Evolutionary conservation across 2,888 invertebrate genomes (phyloP), one percentile per base, ranked within the genome.

Genomic region (Lordiphosa fenestrarum): DNA sequence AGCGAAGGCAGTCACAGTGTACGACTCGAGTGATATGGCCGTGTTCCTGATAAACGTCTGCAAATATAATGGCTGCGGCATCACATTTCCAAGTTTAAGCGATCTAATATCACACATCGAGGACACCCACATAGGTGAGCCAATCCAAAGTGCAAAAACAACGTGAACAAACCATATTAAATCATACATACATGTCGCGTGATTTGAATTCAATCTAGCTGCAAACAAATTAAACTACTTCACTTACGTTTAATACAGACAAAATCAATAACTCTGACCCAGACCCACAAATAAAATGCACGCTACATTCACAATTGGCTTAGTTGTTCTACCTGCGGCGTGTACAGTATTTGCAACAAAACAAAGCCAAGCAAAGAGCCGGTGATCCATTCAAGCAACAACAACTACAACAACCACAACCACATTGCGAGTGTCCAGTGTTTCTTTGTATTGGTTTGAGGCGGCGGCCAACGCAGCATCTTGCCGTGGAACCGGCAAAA

Each of bases 41-140:
- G 95, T 95, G 92, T 95, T 96, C 92, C 93, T 95, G 92, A 91
- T 94, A 91, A 96, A 96, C 92, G 93, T 94, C 91, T 96, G 96
- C 92, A 95, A 95, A 92, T 96, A 94, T 91, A 93, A 94, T 91
- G 94, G 94, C 91, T 96, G 96, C 92, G 95, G 94, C 87, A 92
- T 94, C 89, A 94, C 93, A 86, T 96, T 95, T 92, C 93, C 94
- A 86, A 93, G 93, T 90, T 91, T 96, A 89, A 91, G 93, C 80
- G 95, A 95, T 88, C 91, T 96, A 88, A 96, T 96, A 88, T 94
- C 94, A 89, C 96, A 96, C 90, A 96, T 96, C 86, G 96, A 96
- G 92, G 94, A 94, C 89, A 94, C 93, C 81, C 96, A 96, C 90
- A 94, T 96, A 88, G 95, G 95, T 95, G 93, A 87, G 86, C 81